A percentile compares a stretch with the other conserved stretches of the same genome.
These are phyloP conservation scores for Trematomus loennbergii DNA, from an alignment of 2,113 vertebrate species.

Conservation along the genomic window DNA sequence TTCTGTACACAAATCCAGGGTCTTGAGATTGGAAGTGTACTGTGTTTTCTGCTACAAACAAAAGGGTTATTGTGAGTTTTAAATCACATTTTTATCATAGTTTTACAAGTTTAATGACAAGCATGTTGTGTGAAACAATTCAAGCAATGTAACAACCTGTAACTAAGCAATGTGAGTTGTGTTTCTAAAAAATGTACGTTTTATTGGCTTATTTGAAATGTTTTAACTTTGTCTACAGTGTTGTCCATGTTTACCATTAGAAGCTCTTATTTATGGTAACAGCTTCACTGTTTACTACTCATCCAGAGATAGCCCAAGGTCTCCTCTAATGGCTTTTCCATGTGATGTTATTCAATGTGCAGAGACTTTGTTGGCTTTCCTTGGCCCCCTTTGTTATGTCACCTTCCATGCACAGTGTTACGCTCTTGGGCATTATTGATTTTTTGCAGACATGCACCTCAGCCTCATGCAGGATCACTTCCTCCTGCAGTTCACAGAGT, in stretches of 20 bases:
- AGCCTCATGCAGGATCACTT: slow-evolving; percentile 8
- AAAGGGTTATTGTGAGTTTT: no score
- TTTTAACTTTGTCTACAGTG: no score
- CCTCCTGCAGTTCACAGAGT: not conserved
- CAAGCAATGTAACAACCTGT: no score
- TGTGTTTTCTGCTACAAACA: no score
- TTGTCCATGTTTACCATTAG: not conserved
- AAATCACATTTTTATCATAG: no score
- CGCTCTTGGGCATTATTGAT: not conserved
- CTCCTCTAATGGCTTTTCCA: slow-evolving; percentile 41
- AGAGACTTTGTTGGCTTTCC: slow-evolving; percentile 9
- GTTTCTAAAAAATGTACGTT: no score
- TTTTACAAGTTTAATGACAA: no score
- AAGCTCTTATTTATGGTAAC: not conserved
- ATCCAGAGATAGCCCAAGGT: slow-evolving; percentile 29
- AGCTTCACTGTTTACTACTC: not conserved
- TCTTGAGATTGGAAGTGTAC: no score
- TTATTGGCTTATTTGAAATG: no score
- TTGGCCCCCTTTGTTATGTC: slow-evolving; percentile 5
- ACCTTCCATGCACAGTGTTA: not conserved
- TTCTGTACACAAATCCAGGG: no score
- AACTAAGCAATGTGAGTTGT: no score
- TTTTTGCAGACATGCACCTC: slow-evolving; percentile 18
- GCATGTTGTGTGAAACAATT: no score
- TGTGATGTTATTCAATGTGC: slow-evolving; percentile 4